Base-by-base conservation (phyloP, 1,140 invertebrate species). In the Drosophila pectinifera region DNA sequence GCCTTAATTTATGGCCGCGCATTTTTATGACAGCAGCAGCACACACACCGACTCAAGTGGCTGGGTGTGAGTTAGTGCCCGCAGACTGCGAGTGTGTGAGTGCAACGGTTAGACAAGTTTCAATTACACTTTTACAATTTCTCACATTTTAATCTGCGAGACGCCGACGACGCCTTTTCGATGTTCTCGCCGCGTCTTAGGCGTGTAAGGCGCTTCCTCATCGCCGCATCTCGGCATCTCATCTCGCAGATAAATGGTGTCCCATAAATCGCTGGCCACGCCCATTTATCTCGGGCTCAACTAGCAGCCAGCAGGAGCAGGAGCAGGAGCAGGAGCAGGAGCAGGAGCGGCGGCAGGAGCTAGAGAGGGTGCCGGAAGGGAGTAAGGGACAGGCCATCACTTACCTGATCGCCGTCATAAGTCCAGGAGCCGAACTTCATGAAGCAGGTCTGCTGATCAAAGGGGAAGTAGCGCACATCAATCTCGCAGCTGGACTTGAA, bases 361-460 rank as follows among this genome's bases (percentile, higher is more conserved):
- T 14, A n/a, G 24, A 5, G 24, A 4, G 5, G 26, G 1, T 26
- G 10, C 24, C 16, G 24, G 2, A 7, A 13, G 5, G 48, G 26
- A 49, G 48, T 4, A 0, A 31, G 11, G 6, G 2, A 24, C 24
- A 59, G 6, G 2, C 31, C 24, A 59, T 49, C 55, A 90, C 58
- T 73, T 93, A 98, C 96, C 95, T 98, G 96, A 93, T 97, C 96
- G 45, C 98, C 98, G 90, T 99, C 98, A 92, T 99, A 99, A 3
- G 98, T 98, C 99, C 98, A 99, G 0, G 98, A 99, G 5, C 98
- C 98, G 89, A 98, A 98, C 89, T 98, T 98, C 95, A 98, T 96
- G 92, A 98, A 97, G 92, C 97, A 98, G 0, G 96, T 97, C 92
- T 99, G 98, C 85, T 99, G 96, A 93, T 99, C 98, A 91, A 99